Evolutionary conservation across 2,113 vertebrate species (phyloP).

Genomic region (Chrysochloris asiatica): DNA sequence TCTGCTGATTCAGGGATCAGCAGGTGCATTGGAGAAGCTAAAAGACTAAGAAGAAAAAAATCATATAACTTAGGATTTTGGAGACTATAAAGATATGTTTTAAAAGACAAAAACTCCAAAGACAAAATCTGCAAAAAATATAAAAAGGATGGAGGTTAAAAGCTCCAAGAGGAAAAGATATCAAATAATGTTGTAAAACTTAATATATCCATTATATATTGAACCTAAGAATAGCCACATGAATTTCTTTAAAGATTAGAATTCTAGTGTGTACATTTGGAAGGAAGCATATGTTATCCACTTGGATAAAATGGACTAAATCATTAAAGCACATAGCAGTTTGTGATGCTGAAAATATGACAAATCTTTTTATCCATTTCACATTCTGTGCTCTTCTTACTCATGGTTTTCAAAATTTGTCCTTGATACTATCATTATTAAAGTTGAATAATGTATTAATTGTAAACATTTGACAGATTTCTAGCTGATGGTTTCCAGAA

Average conservation of each 20-base stretch:
- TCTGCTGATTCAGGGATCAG: neutral
- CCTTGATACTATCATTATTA: neutral
- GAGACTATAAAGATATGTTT: neutral
- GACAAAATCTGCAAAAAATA: neutral
- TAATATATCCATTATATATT: too few relatives aligned
- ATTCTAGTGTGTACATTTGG: neutral
- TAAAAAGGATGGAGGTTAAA: neutral
- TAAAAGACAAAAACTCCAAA: conserved; percentile 4
- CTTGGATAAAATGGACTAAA: neutral
- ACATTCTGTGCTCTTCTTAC: neutral
- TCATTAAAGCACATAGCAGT: neutral
- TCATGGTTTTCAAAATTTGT: neutral
- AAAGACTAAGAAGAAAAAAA: neutral
- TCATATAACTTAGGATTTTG: neutral
- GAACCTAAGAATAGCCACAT: too few relatives aligned
- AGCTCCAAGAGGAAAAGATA: neutral
- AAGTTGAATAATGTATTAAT: neutral
- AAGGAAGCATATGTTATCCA: neutral
- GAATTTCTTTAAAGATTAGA: neutral
- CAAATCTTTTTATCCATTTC: neutral
- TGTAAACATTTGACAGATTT: neutral
- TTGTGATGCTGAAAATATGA: neutral
- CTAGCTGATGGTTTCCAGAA: neutral
- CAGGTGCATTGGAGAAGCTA: neutral
- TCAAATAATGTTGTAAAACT: neutral